Base-by-base conservation (phyloP, 2,797 vertebrate species). In the Menidia menidia region DNA sequence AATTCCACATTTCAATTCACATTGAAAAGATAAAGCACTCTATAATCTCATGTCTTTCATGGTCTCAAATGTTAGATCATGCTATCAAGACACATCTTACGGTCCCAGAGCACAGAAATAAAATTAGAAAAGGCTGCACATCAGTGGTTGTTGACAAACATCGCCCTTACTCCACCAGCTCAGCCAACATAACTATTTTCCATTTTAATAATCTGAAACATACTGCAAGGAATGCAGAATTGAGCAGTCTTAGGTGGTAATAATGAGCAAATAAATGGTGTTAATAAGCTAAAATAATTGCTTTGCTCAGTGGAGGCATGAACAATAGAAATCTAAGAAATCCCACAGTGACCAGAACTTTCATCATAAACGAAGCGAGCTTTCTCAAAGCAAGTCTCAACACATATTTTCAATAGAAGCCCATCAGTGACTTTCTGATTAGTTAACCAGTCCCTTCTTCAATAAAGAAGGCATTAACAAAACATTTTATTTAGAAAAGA, bases 41-140 rank as follows among this genome's bases (percentile, higher is more conserved):
- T 11, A 51, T 1, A 12, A 50, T 50, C 25, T 19, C 10, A 50
- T 72, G 53, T 57, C 47, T 25, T 25, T 25, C 25, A 25, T 25
- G 25, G 25, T 70, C 53, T 58, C 54, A 62, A 63, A 64, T 55
- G 35, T 62, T 19, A 8, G 64, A 81, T 68, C 13, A 44, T 51
- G 60, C 47, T 71, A 44, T 74, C 58, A 41, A 48, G 18, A 11
- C 43, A 55, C 45, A 44, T 52, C 53, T 18, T 75, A 73, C 52
- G 41, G 4, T 10, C 35, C 35, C 10, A 2, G 48, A 68, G 73
- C 54, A 15, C 3, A 32, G n/a, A 64, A 57, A 83, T 54, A 54
- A 69, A 76, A 76, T 43, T 59, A 14, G 41, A 45, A 64, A 70
- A 71, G 30, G 63, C 35, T 60, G 4, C 51, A 59, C 7, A 10